These are phyloP conservation scores for Acanthopleura granulata DNA, from an alignment of 2,888 invertebrate genomes.

Conservation along the genomic window DNA sequence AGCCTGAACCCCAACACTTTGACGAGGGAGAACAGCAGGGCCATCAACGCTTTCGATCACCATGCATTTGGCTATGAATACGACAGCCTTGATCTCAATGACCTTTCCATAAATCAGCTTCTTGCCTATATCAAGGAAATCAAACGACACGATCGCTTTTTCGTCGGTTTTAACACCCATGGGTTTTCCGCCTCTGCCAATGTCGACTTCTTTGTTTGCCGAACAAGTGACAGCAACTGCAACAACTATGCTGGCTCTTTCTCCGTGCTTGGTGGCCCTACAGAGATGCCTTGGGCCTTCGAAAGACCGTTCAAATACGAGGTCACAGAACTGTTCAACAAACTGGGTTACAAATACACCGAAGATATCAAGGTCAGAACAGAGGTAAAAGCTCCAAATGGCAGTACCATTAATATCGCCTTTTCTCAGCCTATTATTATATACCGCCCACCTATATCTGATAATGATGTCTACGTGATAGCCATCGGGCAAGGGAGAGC, in stretches of 20 bases:
- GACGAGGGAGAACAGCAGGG: conserved; percentile 25
- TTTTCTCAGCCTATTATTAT: conserved; percentile 17
- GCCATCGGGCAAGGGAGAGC: not conserved
- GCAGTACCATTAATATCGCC: not conserved
- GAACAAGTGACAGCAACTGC: not conserved
- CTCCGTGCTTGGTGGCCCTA: conserved; percentile 24
- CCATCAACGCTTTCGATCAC: conserved; percentile 36
- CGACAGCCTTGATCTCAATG: conserved; percentile 34
- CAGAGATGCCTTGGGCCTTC: conserved; percentile 31
- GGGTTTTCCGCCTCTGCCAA: conserved; percentile 25
- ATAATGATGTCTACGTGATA: not conserved
- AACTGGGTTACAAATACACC: conserved; percentile 11
- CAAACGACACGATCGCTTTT: conserved; percentile 23
- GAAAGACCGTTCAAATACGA: conserved; percentile 30
- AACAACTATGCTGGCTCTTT: conserved; percentile 25
- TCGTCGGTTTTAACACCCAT: conserved; percentile 24
- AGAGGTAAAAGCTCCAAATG: conserved; percentile 8
- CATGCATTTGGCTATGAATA: conserved; percentile 31
- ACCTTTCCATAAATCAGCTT: conserved; percentile 21
- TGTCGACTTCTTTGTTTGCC: conserved; percentile 26
- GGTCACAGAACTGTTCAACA: conserved; percentile 22
- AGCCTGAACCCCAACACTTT: conserved; percentile 22
- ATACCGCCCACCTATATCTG: conserved; percentile 13
- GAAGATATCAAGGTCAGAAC: conserved; percentile 22
- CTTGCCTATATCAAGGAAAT: conserved; percentile 15